These are phyloP conservation scores for Enteromius treurensis DNA, from an alignment of 2,797 vertebrate genomes.

Conservation along the genomic window DNA sequence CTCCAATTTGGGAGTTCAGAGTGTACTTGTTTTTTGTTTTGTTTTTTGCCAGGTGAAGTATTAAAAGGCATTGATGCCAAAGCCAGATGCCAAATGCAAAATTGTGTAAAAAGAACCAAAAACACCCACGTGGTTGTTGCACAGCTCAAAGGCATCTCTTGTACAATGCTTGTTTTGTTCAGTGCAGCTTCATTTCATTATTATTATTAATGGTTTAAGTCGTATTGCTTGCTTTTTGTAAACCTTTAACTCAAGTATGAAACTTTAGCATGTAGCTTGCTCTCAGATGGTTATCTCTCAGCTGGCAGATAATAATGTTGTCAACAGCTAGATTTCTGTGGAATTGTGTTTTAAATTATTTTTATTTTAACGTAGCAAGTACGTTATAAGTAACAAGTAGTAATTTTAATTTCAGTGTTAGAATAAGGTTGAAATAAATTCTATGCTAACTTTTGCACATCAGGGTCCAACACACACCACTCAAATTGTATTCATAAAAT, in stretches of 20 bases:
- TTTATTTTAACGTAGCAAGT: neutral
- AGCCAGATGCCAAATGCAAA: neutral
- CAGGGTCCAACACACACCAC: neutral
- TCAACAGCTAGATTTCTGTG: neutral
- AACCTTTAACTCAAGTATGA: neutral
- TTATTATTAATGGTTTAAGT: neutral
- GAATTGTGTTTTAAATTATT: neutral
- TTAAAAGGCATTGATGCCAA: neutral
- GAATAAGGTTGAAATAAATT: neutral
- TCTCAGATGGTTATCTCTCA: neutral
- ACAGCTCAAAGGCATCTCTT: neutral
- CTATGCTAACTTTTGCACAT: neutral
- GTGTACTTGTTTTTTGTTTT: neutral
- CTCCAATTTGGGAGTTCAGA: constrained; percentile 18
- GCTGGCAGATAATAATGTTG: neutral
- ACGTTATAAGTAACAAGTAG: too few relatives aligned
- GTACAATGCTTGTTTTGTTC: neutral
- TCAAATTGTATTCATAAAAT: neutral
- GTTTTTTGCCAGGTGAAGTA: constrained; percentile 18
- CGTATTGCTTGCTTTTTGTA: neutral
- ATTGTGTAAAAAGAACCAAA: neutral
- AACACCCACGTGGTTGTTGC: neutral
- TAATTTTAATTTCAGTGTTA: neutral
- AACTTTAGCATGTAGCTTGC: neutral
- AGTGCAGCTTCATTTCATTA: neutral